These are phyloP conservation scores for Psammodynastes pulverulentus DNA, from an alignment of 2,113 vertebrate genomes.

Conservation along the genomic window DNA sequence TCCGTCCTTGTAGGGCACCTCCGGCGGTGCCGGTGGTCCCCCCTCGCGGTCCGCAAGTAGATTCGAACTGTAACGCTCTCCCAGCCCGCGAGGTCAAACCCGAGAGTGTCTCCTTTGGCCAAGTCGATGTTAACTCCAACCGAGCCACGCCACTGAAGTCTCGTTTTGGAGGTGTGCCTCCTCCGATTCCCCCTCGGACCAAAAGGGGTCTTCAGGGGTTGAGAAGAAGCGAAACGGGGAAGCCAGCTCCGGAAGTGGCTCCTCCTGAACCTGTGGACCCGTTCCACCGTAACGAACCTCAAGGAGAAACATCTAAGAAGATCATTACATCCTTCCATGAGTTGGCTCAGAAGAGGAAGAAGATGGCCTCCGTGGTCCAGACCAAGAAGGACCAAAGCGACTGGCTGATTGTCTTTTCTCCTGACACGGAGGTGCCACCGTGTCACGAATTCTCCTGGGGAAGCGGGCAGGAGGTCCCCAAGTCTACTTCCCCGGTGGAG, in stretches of 20 bases:
- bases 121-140: background rate
- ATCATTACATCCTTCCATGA: constrained; percentile 88
- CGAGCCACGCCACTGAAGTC: background rate
- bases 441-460: constrained; percentile 52
- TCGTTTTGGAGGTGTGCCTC: background rate
- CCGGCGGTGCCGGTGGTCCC: background rate
- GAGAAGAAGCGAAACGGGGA: constrained; percentile 1
- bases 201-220: constrained; percentile 45
- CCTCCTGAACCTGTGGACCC: background rate
- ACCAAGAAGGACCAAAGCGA: constrained; percentile 82
- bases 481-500: constrained; percentile 77
- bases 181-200: constrained; percentile 50
- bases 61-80: constrained; percentile 72
- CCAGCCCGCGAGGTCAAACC: background rate
- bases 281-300: background rate
- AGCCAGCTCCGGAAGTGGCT: rapidly evolving
- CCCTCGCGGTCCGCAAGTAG: constrained; percentile 15
- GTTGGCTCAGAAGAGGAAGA: constrained; percentile 83
- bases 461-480: constrained; percentile 24
- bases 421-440: constrained; percentile 78
- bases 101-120: rapidly evolving
- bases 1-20: background rate
- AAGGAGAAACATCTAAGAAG: constrained; percentile 38
- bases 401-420: constrained; percentile 94
- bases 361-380: constrained; percentile 50